Evolutionary conservation across 2,797 vertebrate genomes (phyloP).

Genomic region (Pangasius macronema): DNA sequence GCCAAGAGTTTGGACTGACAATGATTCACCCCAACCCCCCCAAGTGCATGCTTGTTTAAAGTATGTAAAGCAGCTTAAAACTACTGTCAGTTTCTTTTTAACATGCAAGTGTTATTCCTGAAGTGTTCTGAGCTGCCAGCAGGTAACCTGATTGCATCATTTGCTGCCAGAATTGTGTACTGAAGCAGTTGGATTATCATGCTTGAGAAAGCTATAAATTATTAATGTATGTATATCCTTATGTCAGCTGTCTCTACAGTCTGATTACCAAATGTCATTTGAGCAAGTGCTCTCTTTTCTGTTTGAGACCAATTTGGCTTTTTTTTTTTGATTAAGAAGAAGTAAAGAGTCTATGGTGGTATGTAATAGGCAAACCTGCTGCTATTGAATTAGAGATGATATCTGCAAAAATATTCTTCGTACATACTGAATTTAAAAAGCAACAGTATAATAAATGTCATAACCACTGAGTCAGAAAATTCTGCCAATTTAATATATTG

Average conservation of each 20-base stretch:
- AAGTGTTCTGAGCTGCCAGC: not conserved
- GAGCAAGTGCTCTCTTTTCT: not conserved
- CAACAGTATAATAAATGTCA: not conserved
- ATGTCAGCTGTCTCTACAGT: not conserved
- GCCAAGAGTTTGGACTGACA: not conserved
- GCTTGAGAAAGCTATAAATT: not conserved
- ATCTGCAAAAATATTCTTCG: not conserved
- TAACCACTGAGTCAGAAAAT: not conserved
- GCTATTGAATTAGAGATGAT: not conserved
- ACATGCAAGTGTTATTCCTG: not conserved
- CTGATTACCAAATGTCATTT: not conserved
- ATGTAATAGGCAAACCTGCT: conserved; percentile 9
- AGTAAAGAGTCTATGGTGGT: not conserved
- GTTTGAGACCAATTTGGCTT: not conserved
- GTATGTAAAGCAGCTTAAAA: not conserved
- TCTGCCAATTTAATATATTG: not conserved
- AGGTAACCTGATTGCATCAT: not conserved
- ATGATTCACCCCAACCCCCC: too few relatives aligned
- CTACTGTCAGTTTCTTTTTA: not conserved
- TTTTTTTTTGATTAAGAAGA: not conserved
- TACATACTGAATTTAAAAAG: not conserved
- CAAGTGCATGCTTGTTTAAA: not conserved
- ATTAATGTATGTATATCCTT: not conserved
- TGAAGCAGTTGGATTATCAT: not conserved
- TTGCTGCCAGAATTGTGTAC: not conserved